Evolutionary conservation across 1,140 invertebrate genomes (phyloP), one percentile per base, ranked within the genome.

Genomic region (Macrostomum lignano): DNA sequence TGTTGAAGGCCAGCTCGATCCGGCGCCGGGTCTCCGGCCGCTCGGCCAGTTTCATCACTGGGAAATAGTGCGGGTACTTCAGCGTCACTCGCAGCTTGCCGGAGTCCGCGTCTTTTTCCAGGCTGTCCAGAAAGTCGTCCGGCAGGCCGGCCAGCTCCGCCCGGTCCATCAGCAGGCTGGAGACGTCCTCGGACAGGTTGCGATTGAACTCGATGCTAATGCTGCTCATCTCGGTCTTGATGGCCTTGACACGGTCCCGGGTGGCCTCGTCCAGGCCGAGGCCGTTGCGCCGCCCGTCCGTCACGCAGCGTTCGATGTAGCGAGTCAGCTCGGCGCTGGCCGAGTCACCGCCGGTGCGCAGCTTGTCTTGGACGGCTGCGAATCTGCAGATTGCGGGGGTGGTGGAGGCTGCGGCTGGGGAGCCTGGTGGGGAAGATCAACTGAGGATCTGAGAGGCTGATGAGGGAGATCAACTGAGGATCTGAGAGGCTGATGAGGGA

Each of bases 21-120:
- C 24, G 20, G 11, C 4, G 5, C 24, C 31, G 7, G 3, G 61
- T 63, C 13, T 56, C 42, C 2, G 62, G 60, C 23, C 55, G 51
- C 13, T 45, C 44, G 24, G 52, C 56, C 42, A 63, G 61, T 41
- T 61, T 52, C 48, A 61, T 62, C 31, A 62, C 52, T 14, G 64
- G 64, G 39, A 64, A 63, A 30, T 61, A 58, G 38, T 65, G 62
- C 3, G 62, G 63, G 42, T 65, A 65, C 38, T 65, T 62, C 20
- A 65, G 38, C 5, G 58, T 52, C 2, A 65, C 55, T 35, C 58
- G 55, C 13, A 45, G 43, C 33, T 61, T 60, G n/a, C 55, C 59
- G 33, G 43, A 43, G 2, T 53, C 52, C 28, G 49, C 42, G 58
- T 62, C 56, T 40, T 56, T 58, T 29, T 62, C 55, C 19, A 63